Base-by-base conservation (phyloP, 2,888 invertebrate species). In the Meiosimyza decipiens region DNA sequence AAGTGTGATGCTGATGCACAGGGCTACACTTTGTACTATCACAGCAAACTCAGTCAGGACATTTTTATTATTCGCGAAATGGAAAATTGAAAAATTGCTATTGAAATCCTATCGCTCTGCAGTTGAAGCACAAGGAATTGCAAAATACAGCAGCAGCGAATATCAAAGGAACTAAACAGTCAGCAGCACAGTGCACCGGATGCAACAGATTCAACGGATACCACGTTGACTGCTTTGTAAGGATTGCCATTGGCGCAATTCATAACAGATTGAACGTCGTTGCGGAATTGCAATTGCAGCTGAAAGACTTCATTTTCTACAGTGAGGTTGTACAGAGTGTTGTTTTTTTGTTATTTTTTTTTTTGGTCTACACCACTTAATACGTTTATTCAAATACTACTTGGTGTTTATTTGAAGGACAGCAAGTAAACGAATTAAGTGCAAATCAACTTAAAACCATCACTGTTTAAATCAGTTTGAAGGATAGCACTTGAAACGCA, bases 61-160 rank as follows among this genome's bases (percentile, higher is more conserved):
- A 47, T 63, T 28, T 63, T 47, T 16, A 16, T 47, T 40, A 47
- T 63, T 40, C 52, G 65, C 22, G 13, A 13, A 68, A 59, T 28
- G 57, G 57, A 59, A 68, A 68, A 68, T 68, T 68, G 68, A 59
- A 68, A 68, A 66, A 68, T 59, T 49, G 68, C 50, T 49, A 59
- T 68, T 57, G 50, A 68, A 57, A 57, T 68, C 22, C 51, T 59
- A 22, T 28, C 22, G 64, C 52, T 54, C 50, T 54, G 66, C 12
- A 68, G 59, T 57, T 68, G 68, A 68, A 57, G 57, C 68, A 28
- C 59, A 68, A 68, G 68, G 49, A 59, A 57, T 50, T 50, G 16
- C 22, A 22, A 68, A 59, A 59, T 57, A 22, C 51, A 40, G 33
- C 28, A 12, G 63, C 49, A n/a, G 5, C 51, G 28, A 18, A 64